These are phyloP conservation scores for Eonycteris spelaea DNA, from an alignment of 2,113 vertebrate species.

Conservation along the genomic window DNA sequence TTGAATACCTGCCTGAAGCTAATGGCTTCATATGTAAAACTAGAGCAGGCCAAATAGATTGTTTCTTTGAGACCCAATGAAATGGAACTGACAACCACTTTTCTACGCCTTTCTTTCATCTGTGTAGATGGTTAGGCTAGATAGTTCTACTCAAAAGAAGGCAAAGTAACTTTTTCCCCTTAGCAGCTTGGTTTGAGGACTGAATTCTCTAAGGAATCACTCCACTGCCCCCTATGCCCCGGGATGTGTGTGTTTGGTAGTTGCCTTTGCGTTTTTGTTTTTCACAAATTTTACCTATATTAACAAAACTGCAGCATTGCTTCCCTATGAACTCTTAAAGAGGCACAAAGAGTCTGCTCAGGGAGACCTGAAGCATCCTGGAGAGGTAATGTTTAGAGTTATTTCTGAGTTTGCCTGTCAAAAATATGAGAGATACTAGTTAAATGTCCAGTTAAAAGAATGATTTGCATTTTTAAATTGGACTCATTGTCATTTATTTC, in stretches of 20 bases:
- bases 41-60: neutral
- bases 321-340: neutral
- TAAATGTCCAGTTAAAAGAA: neutral
- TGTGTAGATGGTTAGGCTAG: neutral
- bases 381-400: neutral
- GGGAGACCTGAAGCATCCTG: neutral
- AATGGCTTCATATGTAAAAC: neutral
- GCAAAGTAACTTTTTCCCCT: neutral
- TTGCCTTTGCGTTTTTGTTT: neutral
- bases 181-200: neutral
- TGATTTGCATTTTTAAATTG: slow-evolving; percentile 8
- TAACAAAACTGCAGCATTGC: neutral
- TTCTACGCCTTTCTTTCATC: neutral
- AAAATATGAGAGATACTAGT: neutral
- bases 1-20: neutral
- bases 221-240: no score
- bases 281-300: neutral
- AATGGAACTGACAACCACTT: neutral
- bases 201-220: neutral
- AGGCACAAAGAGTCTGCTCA: neutral
- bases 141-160: neutral
- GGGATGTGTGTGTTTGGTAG: neutral
- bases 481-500: neutral
- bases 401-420: neutral
- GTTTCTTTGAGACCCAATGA: neutral